Conservation (phyloP, 2,113 vertebrate genomes). For the Hippocampus barbouri region DNA sequence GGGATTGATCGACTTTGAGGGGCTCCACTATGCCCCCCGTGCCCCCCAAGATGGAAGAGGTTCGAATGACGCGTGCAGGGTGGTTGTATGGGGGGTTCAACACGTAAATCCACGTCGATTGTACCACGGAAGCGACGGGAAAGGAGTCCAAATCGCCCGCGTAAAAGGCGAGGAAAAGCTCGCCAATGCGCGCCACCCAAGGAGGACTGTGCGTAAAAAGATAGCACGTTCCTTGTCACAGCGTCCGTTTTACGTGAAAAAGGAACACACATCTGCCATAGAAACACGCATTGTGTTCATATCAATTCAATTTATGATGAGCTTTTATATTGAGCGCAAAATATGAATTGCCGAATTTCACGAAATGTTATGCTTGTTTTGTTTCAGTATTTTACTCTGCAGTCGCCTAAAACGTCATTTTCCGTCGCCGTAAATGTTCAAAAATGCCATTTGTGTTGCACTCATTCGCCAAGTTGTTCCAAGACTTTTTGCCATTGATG, state of each 20-base stretch:
- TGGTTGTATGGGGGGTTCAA: slow-evolving; percentile 5
- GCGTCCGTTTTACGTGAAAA: neutral
- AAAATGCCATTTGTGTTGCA: neutral
- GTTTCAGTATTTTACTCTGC: neutral
- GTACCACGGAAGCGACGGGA: neutral
- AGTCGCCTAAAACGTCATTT: neutral
- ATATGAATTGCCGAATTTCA: neutral
- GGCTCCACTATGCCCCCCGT: neutral
- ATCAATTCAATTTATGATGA: neutral
- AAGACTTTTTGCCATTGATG: neutral
- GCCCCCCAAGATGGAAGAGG: neutral
- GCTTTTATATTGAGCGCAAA: no score
- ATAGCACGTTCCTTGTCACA: neutral
- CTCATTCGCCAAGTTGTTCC: neutral
- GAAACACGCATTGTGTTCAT: neutral
- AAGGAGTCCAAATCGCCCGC: slow-evolving; percentile 43
- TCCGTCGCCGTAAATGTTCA: neutral
- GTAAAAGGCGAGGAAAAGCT: slow-evolving; percentile 67
- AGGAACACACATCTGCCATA: neutral
- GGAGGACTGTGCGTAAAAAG: slow-evolving; percentile 38
- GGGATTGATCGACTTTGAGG: slow-evolving; percentile 1
- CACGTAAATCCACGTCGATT: neutral
- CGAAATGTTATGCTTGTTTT: neutral
- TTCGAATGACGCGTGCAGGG: neutral
- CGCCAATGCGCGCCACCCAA: slow-evolving; percentile 63